Percentiles rank a stretch among this genome's conserved stretches.
Conservation (phyloP, 1,140 invertebrate species). For the Drosophila burlai region DNA sequence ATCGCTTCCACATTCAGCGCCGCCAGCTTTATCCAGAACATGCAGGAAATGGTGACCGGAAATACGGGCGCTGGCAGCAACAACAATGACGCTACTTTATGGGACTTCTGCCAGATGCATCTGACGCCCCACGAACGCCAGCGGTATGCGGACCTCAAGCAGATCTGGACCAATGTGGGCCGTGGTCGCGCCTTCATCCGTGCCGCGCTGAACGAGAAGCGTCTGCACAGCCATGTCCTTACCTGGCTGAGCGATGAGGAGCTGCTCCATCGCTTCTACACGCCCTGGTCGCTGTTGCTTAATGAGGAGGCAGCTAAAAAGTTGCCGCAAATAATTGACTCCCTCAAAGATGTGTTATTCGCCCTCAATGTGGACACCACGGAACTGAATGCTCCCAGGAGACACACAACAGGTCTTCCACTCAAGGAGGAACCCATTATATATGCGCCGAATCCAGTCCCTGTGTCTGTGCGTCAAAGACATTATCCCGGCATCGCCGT, state of each 20-base stretch:
- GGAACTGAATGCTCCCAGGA: conserved; percentile 88
- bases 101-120: conserved; percentile 89
- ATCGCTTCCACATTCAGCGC: conserved; percentile 47
- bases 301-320: conserved; percentile 91
- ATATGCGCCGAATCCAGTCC: conserved; percentile 84
- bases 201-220: conserved; percentile 93
- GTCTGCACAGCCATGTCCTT: conserved; percentile 91
- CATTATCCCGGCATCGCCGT: conserved; percentile 41
- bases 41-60: conserved; percentile 79
- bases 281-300: conserved; percentile 91
- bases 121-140: conserved; percentile 93
- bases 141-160: conserved; percentile 90
- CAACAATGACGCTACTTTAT: conserved; percentile 79
- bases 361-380: conserved; percentile 93
- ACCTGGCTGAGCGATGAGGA: conserved; percentile 88
- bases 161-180: conserved; percentile 91
- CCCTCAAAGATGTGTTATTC: conserved; percentile 92
- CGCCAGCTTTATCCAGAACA: conserved; percentile 72
- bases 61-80: conserved; percentile 19
- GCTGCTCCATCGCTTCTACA: conserved; percentile 88
- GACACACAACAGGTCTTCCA: conserved; percentile 14
- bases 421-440: conserved; percentile 85
- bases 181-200: conserved; percentile 93
- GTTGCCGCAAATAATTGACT: conserved; percentile 92
- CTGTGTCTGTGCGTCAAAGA: conserved; percentile 40